Conservation (phyloP, 2,888 invertebrate genomes). For the Diadromus collaris region DNA sequence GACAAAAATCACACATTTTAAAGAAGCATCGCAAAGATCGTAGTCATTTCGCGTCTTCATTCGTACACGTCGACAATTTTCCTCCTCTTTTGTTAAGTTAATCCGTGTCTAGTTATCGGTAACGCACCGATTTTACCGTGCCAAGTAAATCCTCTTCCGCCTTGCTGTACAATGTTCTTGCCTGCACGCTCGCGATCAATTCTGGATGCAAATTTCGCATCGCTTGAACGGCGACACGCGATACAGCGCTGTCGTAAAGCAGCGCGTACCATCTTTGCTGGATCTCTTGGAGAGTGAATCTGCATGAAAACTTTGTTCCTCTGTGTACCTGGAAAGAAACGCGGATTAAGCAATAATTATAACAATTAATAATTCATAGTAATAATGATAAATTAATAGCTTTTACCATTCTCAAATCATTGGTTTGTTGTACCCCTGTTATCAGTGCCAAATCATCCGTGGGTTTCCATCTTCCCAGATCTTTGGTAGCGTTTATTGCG, state of each 20-base stretch:
- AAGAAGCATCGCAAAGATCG: neutral
- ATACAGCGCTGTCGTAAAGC: conserved; percentile 96
- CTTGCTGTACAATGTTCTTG: conserved; percentile 93
- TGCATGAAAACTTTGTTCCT: conserved; percentile 97
- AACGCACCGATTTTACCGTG: conserved; percentile 88
- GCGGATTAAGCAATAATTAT: neutral
- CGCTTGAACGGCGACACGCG: conserved; percentile 94
- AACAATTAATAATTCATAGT: neutral
- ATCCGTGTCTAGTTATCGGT: conserved; percentile 32
- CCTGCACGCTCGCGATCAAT: conserved; percentile 91
- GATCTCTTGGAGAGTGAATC: conserved; percentile 95
- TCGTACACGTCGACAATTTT: conserved; percentile 13
- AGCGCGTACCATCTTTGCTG: conserved; percentile 98
- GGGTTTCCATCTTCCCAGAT: conserved; percentile 97
- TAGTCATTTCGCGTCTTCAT: neutral
- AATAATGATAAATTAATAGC: neutral
- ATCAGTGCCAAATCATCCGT: conserved; percentile 97
- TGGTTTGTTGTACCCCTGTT: conserved; percentile 95
- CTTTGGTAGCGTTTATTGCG: conserved; percentile 87
- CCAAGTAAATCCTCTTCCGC: conserved; percentile 94
- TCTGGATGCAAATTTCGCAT: conserved; percentile 97
- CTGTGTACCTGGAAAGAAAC: conserved; percentile 86
- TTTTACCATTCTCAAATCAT: conserved; percentile 86
- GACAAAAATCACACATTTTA: neutral
- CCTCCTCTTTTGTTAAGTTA: neutral